Evolutionary conservation across 30 jellyfish, hydroid and myxozoan species (phyloP).

Genomic region (Turritopsis dohrnii): DNA sequence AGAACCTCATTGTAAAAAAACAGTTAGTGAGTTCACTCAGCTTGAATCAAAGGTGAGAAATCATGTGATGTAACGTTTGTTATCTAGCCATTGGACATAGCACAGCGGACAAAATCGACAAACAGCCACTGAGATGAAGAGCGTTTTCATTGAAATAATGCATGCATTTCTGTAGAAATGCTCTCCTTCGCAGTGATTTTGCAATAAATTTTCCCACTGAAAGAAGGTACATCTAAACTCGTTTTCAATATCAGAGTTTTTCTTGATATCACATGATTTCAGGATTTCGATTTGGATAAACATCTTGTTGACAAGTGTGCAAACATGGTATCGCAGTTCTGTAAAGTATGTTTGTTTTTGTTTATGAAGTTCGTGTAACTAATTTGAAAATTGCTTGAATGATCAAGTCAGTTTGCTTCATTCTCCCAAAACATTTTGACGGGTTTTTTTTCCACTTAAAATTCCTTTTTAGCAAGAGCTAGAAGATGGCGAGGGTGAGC

Average conservation of each 20-base stretch:
- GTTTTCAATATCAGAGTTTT: background rate
- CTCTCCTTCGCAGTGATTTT: no score
- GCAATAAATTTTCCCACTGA: no score
- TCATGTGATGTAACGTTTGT: background rate
- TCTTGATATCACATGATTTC: no score
- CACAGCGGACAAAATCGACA: no score
- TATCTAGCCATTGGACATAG: no score
- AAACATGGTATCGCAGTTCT: slow-evolving; percentile 82
- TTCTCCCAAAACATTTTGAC: background rate
- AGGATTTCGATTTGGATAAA: slow-evolving; percentile 85
- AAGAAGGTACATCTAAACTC: no score
- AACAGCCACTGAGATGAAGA: no score
- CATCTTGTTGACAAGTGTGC: slow-evolving; percentile 87
- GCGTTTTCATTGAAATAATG: no score
- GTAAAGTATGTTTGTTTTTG: slow-evolving; percentile 55
- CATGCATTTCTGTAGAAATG: no score
- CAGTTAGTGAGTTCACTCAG: slow-evolving; percentile 77
- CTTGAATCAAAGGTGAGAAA: slow-evolving; percentile 75
- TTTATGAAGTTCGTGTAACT: background rate
- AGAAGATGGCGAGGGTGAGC: slow-evolving; percentile 66
- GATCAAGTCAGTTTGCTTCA: background rate
- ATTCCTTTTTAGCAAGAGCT: slow-evolving; percentile 65
- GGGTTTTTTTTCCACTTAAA: no score
- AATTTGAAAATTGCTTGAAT: background rate
- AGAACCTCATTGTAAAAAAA: slow-evolving; percentile 44